phyloP scores from a whole-genome alignment of 2,797 vertebrate genomes.

The Geotrypetes seraphini region DNA sequence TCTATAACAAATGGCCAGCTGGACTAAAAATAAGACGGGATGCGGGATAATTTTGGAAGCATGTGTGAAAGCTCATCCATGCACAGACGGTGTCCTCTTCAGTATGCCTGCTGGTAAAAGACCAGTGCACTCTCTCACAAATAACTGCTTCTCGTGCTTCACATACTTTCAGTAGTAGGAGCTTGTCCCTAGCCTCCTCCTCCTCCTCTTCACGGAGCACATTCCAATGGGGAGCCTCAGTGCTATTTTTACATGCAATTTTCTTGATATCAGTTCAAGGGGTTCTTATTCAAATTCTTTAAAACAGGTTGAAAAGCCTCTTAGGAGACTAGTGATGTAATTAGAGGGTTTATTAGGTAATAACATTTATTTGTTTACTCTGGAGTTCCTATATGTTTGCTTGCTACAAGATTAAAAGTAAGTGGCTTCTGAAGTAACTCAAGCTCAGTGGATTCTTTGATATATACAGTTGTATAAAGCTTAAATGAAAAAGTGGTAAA shows the following conservation, averaged over 20 bases:
- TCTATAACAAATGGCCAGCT: constrained; percentile 10
- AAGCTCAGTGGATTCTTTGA: too few species aligned
- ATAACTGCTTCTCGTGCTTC: background rate
- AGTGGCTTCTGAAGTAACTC: too few species aligned
- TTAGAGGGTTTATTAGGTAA: too few species aligned
- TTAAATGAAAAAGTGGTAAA: too few species aligned
- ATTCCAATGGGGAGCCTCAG: background rate
- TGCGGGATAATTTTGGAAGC: constrained; percentile 23
- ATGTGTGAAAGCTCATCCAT: background rate
- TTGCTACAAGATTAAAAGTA: too few species aligned
- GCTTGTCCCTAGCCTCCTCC: background rate
- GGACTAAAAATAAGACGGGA: constrained; percentile 19
- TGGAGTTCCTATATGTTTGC: too few species aligned
- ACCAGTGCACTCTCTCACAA: constrained; percentile 10
- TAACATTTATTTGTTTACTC: too few species aligned
- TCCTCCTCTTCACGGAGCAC: background rate
- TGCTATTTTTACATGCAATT: constrained; percentile 10
- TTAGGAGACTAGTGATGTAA: too few species aligned
- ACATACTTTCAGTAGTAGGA: constrained; percentile 5
- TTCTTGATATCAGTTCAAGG: background rate
- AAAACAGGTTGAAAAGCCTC: background rate
- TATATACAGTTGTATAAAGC: too few species aligned
- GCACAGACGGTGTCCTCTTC: constrained; percentile 15
- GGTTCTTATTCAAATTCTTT: background rate
- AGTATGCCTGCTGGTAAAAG: constrained; percentile 22